phyloP scores from a whole-genome alignment of 2,888 invertebrate genomes.

The Caenorhabditis sp. region DNA sequence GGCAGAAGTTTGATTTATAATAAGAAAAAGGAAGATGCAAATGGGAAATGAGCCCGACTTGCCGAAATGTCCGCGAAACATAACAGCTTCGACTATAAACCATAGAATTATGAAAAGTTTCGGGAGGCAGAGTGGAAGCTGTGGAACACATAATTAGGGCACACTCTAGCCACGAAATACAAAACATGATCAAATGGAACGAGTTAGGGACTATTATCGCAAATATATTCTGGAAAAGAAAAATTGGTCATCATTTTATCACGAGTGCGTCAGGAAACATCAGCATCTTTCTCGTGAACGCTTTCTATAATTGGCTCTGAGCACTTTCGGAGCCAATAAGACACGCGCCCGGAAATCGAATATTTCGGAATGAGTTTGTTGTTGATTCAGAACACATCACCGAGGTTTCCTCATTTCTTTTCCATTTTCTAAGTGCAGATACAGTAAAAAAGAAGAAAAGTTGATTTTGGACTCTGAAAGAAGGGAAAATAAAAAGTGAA shows the following conservation, averaged over 20 bases:
- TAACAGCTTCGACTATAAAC: no score
- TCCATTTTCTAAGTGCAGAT: neutral
- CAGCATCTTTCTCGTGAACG: no score
- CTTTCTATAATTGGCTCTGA: no score
- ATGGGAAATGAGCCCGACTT: neutral
- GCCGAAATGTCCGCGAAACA: no score
- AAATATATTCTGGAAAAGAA: no score
- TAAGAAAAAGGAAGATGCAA: neutral
- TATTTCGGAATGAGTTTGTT: constrained; percentile 21
- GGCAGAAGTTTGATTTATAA: no score
- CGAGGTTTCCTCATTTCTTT: neutral
- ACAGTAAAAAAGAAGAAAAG: constrained; percentile 7
- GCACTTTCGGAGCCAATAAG: neutral
- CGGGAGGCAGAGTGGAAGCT: neutral
- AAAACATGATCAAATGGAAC: no score
- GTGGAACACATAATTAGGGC: neutral
- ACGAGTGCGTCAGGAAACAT: no score
- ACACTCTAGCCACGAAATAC: neutral
- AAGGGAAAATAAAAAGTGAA: neutral
- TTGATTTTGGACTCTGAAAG: neutral
- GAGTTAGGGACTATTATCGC: no score
- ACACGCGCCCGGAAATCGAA: constrained; percentile 8
- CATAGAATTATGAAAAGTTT: no score
- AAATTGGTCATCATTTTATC: no score
- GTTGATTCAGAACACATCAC: constrained; percentile 16